These are phyloP conservation scores for Sitodiplosis mosellana DNA, from an alignment of 1,140 invertebrate species.

Conservation along the genomic window DNA sequence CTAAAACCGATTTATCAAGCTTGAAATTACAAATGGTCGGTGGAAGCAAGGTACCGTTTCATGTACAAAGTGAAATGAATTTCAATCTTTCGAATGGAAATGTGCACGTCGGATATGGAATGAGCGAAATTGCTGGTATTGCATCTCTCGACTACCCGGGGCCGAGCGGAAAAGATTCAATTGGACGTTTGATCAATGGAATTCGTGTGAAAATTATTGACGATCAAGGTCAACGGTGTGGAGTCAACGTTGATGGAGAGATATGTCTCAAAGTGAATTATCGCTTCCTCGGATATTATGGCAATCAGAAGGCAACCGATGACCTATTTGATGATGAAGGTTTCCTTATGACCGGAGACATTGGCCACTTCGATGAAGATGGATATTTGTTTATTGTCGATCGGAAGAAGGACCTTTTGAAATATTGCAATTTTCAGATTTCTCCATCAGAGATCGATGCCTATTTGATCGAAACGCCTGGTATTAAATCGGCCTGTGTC, in stretches of 20 bases:
- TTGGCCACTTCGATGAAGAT: slow-evolving; percentile 37
- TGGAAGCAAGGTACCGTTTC: not conserved
- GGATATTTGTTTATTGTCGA: slow-evolving; percentile 36
- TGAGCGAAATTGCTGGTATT: slow-evolving; percentile 1
- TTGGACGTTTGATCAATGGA: slow-evolving; percentile 17
- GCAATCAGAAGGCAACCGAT: slow-evolving; percentile 19
- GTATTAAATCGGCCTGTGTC: slow-evolving; percentile 20
- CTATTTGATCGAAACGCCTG: slow-evolving; percentile 18
- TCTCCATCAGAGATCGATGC: slow-evolving; percentile 21
- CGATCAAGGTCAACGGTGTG: slow-evolving; percentile 17
- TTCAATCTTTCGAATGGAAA: slow-evolving; percentile 1
- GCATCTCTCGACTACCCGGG: not conserved
- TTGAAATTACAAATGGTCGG: not conserved
- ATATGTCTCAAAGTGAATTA: slow-evolving; percentile 17
- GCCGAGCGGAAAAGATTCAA: slow-evolving; percentile 5
- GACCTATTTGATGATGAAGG: slow-evolving; percentile 28
- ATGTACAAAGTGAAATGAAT: not conserved
- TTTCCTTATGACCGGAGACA: slow-evolving; percentile 49
- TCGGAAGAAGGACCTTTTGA: slow-evolving; percentile 38
- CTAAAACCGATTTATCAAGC: not conserved
- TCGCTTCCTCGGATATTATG: slow-evolving; percentile 23
- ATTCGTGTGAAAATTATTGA: slow-evolving; percentile 25
- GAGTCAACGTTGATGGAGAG: slow-evolving; percentile 18
- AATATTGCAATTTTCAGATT: slow-evolving; percentile 23
- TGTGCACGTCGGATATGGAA: slow-evolving; percentile 1